Evolutionary conservation across 2,888 invertebrate genomes (phyloP).

Genomic region (Teleiodes luculella): DNA sequence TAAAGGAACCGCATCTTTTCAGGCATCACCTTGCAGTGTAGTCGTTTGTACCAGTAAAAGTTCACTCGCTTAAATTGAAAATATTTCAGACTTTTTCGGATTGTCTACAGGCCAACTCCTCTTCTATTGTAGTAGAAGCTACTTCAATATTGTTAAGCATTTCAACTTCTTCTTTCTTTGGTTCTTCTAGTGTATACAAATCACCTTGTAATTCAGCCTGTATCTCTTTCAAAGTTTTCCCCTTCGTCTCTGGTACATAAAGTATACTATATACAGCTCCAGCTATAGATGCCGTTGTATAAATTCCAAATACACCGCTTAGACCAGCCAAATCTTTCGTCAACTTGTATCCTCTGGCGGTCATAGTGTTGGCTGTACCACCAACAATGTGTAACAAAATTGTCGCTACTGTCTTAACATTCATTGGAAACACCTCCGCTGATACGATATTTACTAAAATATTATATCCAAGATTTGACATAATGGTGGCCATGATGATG

Average conservation of each 20-base stretch:
- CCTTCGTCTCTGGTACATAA: conserved; percentile 77
- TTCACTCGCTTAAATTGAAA: too few relatives aligned
- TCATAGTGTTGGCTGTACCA: conserved; percentile 64
- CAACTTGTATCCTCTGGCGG: conserved; percentile 72
- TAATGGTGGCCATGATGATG: conserved; percentile 45
- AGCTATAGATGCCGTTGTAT: conserved; percentile 55
- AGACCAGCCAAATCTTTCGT: conserved; percentile 65
- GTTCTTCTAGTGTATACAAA: conserved; percentile 32
- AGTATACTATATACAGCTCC: conserved; percentile 67
- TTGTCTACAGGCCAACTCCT: too few relatives aligned
- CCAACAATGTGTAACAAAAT: conserved; percentile 64
- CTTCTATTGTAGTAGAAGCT: too few relatives aligned
- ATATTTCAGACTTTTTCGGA: too few relatives aligned
- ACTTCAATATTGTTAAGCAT: too few relatives aligned
- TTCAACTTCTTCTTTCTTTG: too few relatives aligned
- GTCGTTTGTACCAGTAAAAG: too few relatives aligned
- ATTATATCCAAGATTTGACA: conserved; percentile 60
- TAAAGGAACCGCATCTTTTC: too few relatives aligned
- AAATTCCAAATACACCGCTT: conserved; percentile 68
- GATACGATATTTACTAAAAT: conserved; percentile 67
- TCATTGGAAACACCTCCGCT: conserved; percentile 77
- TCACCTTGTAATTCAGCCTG: conserved; percentile 70
- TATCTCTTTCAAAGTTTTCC: conserved; percentile 75
- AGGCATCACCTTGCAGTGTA: too few relatives aligned
- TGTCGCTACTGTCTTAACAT: conserved; percentile 74